Percentiles rank a stretch among this genome's conserved stretches.
phyloP scores from a whole-genome alignment of 2,888 invertebrate species.

The Ptychoptera contaminata region DNA sequence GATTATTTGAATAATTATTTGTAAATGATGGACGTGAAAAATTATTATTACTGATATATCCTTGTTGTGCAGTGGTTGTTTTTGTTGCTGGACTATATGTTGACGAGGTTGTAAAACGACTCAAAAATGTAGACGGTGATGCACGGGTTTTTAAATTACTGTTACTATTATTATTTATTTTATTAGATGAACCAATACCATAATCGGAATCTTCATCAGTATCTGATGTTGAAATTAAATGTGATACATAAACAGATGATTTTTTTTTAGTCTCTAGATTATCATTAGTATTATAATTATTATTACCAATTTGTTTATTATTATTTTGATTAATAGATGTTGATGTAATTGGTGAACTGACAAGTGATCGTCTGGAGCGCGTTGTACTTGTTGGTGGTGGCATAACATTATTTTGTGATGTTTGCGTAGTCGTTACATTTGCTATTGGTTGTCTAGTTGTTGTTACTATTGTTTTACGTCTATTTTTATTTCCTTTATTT shows the following conservation, averaged over 20 bases:
- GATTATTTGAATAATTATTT: no score
- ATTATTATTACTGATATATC: no score
- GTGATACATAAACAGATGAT: constrained; percentile 8
- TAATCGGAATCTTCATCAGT: constrained; percentile 7
- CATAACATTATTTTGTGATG: constrained; percentile 4
- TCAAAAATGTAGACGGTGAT: not conserved
- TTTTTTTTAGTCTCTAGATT: not conserved
- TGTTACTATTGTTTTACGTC: constrained; percentile 4
- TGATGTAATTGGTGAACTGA: not conserved
- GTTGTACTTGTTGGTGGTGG: constrained; percentile 8
- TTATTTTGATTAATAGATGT: not conserved
- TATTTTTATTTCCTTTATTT: not conserved
- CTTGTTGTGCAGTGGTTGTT: no score
- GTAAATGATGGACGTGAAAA: no score
- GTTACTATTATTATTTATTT: not conserved
- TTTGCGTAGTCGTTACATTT: not conserved
- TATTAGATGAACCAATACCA: not conserved
- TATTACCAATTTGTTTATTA: not conserved
- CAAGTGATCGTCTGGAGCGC: constrained; percentile 3
- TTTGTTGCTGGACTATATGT: no score
- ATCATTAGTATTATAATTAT: not conserved
- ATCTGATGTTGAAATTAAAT: not conserved
- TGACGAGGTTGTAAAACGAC: not conserved
- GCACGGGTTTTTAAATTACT: not conserved
- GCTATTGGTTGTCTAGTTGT: not conserved